phyloP scores from a whole-genome alignment of 1,140 invertebrate genomes.

The Drosophila repleta region DNA sequence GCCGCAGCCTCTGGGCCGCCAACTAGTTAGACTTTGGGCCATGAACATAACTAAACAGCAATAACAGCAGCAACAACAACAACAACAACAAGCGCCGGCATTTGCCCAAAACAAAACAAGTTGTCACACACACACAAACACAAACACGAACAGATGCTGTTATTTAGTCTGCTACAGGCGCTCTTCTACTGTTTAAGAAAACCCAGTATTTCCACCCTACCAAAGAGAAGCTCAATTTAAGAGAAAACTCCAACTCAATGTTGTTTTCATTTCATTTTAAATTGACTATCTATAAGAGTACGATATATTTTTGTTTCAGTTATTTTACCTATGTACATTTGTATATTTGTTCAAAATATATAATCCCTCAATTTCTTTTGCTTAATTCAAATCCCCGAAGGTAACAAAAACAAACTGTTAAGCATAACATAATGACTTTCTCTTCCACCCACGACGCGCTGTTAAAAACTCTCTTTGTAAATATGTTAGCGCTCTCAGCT shows the following conservation, averaged over 20 bases:
- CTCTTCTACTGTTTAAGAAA: slow-evolving; percentile 42
- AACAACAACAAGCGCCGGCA: slow-evolving; percentile 45
- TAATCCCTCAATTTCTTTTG: neutral
- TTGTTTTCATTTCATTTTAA: slow-evolving; percentile 4
- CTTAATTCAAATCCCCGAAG: neutral
- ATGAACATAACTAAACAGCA: slow-evolving; percentile 21
- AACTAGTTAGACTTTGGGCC: slow-evolving; percentile 34
- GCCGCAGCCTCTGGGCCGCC: slow-evolving; percentile 25
- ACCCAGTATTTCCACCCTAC: slow-evolving; percentile 40
- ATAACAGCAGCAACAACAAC: slow-evolving; percentile 17
- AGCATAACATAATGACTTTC: neutral
- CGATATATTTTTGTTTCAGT: neutral
- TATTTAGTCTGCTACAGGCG: neutral
- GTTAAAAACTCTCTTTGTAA: slow-evolving; percentile 1
- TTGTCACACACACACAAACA: slow-evolving; percentile 8
- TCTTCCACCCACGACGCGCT: slow-evolving; percentile 18
- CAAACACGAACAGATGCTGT: neutral
- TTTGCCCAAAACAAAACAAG: slow-evolving; percentile 62
- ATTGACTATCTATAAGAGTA: neutral
- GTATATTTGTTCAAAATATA: neutral
- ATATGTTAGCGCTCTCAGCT: neutral
- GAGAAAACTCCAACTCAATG: neutral
- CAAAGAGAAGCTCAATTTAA: slow-evolving; percentile 19
- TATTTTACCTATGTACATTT: neutral
- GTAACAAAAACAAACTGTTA: slow-evolving; percentile 8